A percentile compares a stretch with the other conserved stretches of the same genome.
Evolutionary conservation across 2,113 vertebrate genomes (phyloP).

Genomic region (Anser cygnoides): DNA sequence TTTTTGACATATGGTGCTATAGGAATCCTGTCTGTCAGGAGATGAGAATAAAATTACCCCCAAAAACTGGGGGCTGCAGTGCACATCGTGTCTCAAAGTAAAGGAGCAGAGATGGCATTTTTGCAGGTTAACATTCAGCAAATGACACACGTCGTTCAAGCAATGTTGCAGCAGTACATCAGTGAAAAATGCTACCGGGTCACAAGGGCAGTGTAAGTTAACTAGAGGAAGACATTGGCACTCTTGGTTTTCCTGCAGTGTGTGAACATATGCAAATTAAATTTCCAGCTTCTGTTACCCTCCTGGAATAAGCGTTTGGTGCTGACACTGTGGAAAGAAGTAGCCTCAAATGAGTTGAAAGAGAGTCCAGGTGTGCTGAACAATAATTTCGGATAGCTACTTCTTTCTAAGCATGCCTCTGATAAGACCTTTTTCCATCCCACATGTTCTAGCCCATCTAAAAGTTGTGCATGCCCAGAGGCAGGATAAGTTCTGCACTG

Average conservation of each 20-base stretch:
- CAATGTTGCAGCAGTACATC: background rate
- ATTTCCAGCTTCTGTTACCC: background rate
- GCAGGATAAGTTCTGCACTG: background rate
- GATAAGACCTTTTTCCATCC: background rate
- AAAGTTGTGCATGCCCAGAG: background rate
- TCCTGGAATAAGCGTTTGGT: conserved; percentile 14
- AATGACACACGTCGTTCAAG: conserved; percentile 39
- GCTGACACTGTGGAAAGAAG: background rate
- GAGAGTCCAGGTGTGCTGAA: conserved; percentile 7
- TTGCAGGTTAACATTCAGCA: conserved; percentile 40
- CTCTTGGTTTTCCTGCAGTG: background rate
- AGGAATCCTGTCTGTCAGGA: conserved; percentile 65
- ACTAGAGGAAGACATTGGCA: background rate
- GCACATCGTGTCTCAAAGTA: conserved; percentile 19
- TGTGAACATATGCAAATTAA: background rate
- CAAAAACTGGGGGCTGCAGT: conserved; percentile 24
- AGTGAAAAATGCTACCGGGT: background rate
- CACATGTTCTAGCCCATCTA: background rate
- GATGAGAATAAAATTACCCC: conserved; percentile 59
- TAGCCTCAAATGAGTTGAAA: background rate
- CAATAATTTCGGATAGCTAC: background rate
- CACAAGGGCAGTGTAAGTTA: conserved; percentile 1
- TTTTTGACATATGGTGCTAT: conserved; percentile 73
- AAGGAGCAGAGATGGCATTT: conserved; percentile 35
- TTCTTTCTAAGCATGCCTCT: background rate